These are phyloP conservation scores for Lucilia cuprina DNA, from an alignment of 1,140 invertebrate species.

Conservation along the genomic window DNA sequence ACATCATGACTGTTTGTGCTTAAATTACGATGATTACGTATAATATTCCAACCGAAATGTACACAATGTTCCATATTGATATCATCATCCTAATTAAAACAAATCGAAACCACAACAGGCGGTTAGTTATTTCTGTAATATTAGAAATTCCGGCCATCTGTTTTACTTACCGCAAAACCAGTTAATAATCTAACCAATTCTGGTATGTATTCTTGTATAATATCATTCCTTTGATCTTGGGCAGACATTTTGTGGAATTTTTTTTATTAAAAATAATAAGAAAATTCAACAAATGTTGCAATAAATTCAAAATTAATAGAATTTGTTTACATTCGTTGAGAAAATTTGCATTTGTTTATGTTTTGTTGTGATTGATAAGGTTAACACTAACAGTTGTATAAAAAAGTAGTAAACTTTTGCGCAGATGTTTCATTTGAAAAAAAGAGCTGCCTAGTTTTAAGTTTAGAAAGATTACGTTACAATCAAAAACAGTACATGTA, in stretches of 20 bases:
- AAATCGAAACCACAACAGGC: neutral
- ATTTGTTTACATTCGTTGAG: constrained; percentile 21
- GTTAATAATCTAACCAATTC: constrained; percentile 46
- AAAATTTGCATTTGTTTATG: neutral
- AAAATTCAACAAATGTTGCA: neutral
- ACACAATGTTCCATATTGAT: constrained; percentile 40
- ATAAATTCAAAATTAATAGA: neutral
- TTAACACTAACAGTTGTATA: neutral
- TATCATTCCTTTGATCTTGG: constrained; percentile 36
- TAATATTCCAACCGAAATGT: constrained; percentile 42
- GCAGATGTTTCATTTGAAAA: neutral
- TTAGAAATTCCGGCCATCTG: neutral
- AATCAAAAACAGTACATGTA: neutral
- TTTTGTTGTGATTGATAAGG: neutral
- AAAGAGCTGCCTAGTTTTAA: neutral
- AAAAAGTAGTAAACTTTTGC: neutral
- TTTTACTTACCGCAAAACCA: constrained; percentile 42
- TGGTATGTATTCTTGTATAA: constrained; percentile 42
- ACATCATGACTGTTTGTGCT: constrained; percentile 47
- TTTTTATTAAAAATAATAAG: neutral
- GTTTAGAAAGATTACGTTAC: neutral
- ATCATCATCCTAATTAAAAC: constrained; percentile 32
- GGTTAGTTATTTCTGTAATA: neutral
- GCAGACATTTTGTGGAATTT: constrained; percentile 31
- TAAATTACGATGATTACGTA: constrained; percentile 44